Base-by-base conservation (phyloP, 2,888 invertebrate genomes). In the Diarsia brunnea region DNA sequence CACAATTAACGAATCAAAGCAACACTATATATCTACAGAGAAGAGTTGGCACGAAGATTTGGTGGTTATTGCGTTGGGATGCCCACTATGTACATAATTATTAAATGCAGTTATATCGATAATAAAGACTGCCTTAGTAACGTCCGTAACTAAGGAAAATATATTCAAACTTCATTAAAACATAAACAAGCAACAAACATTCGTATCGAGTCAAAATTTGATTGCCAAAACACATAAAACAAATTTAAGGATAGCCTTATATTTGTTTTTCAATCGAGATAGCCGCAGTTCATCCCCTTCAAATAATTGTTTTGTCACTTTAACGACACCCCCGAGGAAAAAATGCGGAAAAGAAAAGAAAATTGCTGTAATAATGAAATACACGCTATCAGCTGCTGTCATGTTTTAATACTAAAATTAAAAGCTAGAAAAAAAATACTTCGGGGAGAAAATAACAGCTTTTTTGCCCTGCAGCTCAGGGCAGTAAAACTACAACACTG, bases 1-100 rank as follows among this genome's bases (percentile, higher is more conserved):
- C 85, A 81, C 82, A 90, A 88, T 88, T 88, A 87, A 88, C 81
- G 81, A 79, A 80, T 78, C 78, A 79, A 84, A 75, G 81, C 65
- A 71, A 75, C 55, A n/a, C n/a, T n/a, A n/a, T n/a, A n/a, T n/a
- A 58, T 58, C 2, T 3, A 58, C 8, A 8, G 27, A 27, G 27
- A 8, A 27, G 11, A 3, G 27, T 27, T 58, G 55, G 16, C 55
- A 58, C 24, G 7, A 7, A 1, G 3, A 27, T 27, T 27, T 27
- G 11, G 14, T 55, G 58, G 8, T 58, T 58, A 8, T 27, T 16
- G 27, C 27, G 38, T 60, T 60, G 11, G 19, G 10, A 21, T 38
- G 5, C 38, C 8, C 38, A 38, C 7, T 8, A 38, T 38, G 38
- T 38, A 38, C 38, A 38, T 38, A 31, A 3, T 31, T 4, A 7